Conservation (phyloP, 1,140 invertebrate species). For the Bombus cullumanus region DNA sequence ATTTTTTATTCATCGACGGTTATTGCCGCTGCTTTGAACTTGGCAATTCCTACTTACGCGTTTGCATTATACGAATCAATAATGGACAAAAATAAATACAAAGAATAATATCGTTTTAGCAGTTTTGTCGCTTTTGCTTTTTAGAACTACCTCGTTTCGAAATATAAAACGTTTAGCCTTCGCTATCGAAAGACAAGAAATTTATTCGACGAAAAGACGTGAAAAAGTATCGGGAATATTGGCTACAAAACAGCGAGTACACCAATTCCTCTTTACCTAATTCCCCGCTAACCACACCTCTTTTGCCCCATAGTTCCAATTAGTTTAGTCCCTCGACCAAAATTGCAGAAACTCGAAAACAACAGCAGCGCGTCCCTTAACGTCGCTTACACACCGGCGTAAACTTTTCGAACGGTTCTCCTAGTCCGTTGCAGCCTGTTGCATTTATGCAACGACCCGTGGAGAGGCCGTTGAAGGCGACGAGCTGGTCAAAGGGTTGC, state of each 20-base stretch:
- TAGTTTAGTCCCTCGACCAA: neutral
- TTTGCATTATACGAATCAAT: neutral
- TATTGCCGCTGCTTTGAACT: neutral
- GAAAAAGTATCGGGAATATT: too few relatives aligned
- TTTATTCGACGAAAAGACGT: neutral
- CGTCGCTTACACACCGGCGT: neutral
- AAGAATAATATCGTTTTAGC: too few relatives aligned
- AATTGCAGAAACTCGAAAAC: neutral
- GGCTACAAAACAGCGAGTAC: too few relatives aligned
- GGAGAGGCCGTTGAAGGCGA: neutral
- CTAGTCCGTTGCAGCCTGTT: conserved; percentile 18
- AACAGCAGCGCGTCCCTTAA: neutral
- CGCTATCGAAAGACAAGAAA: too few relatives aligned
- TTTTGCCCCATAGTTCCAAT: too few relatives aligned
- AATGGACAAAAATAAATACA: neutral
- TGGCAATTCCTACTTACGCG: neutral
- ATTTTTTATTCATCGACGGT: neutral
- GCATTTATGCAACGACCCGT: conserved; percentile 25
- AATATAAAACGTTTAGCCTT: too few relatives aligned
- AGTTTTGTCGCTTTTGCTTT: neutral
- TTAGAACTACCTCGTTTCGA: neutral
- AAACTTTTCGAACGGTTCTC: neutral
- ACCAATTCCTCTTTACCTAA: neutral
- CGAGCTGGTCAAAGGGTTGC: conserved; percentile 35
- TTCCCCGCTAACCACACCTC: neutral